A percentile compares a stretch with the other conserved stretches of the same genome.
phyloP scores from a whole-genome alignment of 2,797 vertebrate species.

The Chelon auratus region DNA sequence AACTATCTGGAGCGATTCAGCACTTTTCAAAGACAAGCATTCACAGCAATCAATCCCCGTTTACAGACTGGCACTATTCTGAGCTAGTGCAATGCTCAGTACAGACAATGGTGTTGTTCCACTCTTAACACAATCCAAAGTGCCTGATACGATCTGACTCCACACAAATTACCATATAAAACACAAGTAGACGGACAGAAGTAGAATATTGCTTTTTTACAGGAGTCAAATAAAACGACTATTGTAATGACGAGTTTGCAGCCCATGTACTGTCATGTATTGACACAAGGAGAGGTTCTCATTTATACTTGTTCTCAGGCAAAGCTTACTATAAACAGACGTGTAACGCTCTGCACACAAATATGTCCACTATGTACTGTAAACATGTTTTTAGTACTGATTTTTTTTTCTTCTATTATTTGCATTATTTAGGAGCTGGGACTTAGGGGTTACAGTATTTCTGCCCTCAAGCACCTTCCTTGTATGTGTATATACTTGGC shows the following conservation, averaged over 20 bases:
- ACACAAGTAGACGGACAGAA: slow-evolving; percentile 14
- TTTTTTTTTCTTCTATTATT: background rate
- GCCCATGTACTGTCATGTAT: slow-evolving; percentile 27
- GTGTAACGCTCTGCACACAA: slow-evolving; percentile 28
- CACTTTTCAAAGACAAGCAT: slow-evolving; percentile 45
- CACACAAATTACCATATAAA: slow-evolving; percentile 33
- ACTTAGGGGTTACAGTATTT: too few relatives aligned
- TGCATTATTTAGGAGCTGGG: background rate
- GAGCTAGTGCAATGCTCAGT: slow-evolving; percentile 40
- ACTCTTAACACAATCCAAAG: slow-evolving; percentile 37
- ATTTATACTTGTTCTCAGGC: slow-evolving; percentile 43
- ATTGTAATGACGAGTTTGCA: slow-evolving; percentile 1
- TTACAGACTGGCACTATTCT: slow-evolving; percentile 58
- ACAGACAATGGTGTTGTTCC: slow-evolving; percentile 48
- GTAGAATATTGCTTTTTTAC: slow-evolving; percentile 10
- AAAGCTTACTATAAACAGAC: slow-evolving; percentile 69
- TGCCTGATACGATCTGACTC: slow-evolving; percentile 63
- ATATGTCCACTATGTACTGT: slow-evolving; percentile 39
- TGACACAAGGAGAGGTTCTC: slow-evolving; percentile 48
- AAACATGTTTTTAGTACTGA: slow-evolving; percentile 27
- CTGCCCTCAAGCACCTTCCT: background rate
- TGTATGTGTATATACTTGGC: background rate
- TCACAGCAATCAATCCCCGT: slow-evolving; percentile 65
- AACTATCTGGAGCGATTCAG: slow-evolving; percentile 21
- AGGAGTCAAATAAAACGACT: slow-evolving; percentile 22